Percentiles rank a stretch among this genome's conserved stretches.
These are phyloP conservation scores for Holotrichia oblita DNA, from an alignment of 1,140 invertebrate species.

Conservation along the genomic window DNA sequence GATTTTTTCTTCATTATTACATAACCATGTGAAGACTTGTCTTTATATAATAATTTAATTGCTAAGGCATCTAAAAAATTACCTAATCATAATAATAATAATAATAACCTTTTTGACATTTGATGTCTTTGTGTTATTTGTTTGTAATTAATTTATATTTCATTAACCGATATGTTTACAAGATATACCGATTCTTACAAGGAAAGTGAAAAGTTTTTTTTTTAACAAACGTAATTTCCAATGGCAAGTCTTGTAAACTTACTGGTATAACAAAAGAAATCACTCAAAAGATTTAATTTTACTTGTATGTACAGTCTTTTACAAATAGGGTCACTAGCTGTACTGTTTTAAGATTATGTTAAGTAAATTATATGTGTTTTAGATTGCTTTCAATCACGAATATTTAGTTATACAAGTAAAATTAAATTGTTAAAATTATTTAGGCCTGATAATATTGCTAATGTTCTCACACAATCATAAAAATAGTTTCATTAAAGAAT, in stretches of 20 bases:
- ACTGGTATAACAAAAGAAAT: conserved; percentile 16
- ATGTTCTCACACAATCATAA: background rate
- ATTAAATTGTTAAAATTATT: conserved; percentile 33
- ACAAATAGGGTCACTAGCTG: background rate
- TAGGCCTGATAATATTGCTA: conserved; percentile 36
- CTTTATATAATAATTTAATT: conserved; percentile 40
- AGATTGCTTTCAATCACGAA: background rate
- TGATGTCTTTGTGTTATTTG: background rate
- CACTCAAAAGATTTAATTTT: background rate
- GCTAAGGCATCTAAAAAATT: conserved; percentile 49
- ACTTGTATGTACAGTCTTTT: conserved; percentile 7
- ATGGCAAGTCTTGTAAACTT: conserved; percentile 6
- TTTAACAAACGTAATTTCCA: conserved; percentile 31
- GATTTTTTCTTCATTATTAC: conserved; percentile 34
- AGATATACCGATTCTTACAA: conserved; percentile 21
- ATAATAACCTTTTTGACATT: conserved; percentile 42
- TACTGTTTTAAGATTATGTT: background rate
- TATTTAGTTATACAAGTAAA: conserved; percentile 27
- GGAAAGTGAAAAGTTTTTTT: conserved; percentile 15
- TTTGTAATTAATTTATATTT: conserved; percentile 29
- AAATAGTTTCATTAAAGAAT: background rate
- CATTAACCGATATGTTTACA: conserved; percentile 37
- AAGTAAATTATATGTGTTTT: background rate
- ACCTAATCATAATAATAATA: conserved; percentile 43
- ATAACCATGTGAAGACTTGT: conserved; percentile 42